A percentile compares a stretch with the other conserved stretches of the same genome.
phyloP scores from a whole-genome alignment of 2,113 vertebrate species.

The Ahaetulla prasina region DNA sequence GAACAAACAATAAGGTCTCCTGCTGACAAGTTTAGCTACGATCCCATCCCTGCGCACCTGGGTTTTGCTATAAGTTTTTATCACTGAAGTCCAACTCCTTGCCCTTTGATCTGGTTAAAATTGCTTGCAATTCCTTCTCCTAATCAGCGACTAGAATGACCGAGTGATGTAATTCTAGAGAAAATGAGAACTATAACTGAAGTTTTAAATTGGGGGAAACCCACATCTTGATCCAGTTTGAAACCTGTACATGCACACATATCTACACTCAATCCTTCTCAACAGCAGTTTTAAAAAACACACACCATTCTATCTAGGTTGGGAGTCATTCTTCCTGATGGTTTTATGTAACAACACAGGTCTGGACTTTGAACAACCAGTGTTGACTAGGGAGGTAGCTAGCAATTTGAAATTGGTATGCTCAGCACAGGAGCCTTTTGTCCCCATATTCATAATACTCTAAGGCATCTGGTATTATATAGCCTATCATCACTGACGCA shows the following conservation, averaged over 20 bases:
- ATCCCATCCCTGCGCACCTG: neutral
- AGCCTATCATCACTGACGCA: conserved; percentile 16
- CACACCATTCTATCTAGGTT: conserved; percentile 36
- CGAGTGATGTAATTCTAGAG: neutral
- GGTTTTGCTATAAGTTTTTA: neutral
- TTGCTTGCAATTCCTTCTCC: neutral
- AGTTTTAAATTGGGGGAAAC: neutral
- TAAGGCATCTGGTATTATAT: conserved; percentile 36
- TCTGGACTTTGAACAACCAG: conserved; percentile 47
- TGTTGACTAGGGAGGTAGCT: conserved; percentile 48
- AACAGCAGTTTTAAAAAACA: conserved; percentile 42
- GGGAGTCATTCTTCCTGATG: conserved; percentile 39
- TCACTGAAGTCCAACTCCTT: neutral
- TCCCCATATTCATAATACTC: conserved; percentile 27
- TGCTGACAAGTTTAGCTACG: neutral
- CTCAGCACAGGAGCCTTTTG: conserved; percentile 32
- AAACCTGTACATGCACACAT: neutral
- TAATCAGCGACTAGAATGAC: neutral
- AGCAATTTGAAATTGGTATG: conserved; percentile 52
- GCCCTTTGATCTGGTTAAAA: neutral
- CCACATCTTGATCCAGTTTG: neutral
- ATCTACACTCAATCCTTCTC: conserved; percentile 16
- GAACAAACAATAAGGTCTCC: neutral
- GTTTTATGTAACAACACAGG: conserved; percentile 38
- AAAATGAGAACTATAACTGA: neutral